Evolutionary conservation across 2,113 vertebrate species (phyloP).

Genomic region (Stigmatopora argus): DNA sequence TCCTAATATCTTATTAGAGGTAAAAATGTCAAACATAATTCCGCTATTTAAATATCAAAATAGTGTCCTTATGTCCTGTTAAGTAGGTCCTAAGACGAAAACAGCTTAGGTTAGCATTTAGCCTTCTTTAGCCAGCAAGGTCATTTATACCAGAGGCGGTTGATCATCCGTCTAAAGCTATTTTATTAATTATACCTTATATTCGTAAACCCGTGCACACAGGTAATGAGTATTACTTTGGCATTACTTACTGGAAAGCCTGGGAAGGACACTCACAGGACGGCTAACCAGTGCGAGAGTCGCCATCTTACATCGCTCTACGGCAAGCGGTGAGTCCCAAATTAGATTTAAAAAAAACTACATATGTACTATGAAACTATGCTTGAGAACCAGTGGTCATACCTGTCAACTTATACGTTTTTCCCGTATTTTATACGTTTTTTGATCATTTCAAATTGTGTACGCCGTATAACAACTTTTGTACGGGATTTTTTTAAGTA

Average conservation of each 20-base stretch:
- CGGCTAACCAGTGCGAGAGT: constrained; percentile 58
- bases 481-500: too few species aligned
- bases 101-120: constrained; percentile 1
- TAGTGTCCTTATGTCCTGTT: background rate
- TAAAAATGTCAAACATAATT: background rate
- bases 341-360: constrained; percentile 3
- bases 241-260: constrained; percentile 64
- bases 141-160: constrained; percentile 24
- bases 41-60: background rate
- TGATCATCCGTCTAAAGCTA: rapidly evolving
- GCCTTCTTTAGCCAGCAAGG: constrained; percentile 47
- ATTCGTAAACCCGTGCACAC: background rate
- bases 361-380: too few species aligned
- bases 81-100: background rate
- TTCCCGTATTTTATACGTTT: too few species aligned
- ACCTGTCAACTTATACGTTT: too few species aligned
- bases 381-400: too few species aligned
- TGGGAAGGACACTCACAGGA: constrained; percentile 72
- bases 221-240: rapidly evolving
- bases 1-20: too few species aligned
- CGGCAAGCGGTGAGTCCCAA: constrained; percentile 40
- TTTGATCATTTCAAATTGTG: too few species aligned
- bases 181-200: rapidly evolving
- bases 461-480: too few species aligned
- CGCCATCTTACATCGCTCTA: constrained; percentile 68